phyloP scores from a whole-genome alignment of 2,888 invertebrate genomes.

The Mellilla xanthometata region DNA sequence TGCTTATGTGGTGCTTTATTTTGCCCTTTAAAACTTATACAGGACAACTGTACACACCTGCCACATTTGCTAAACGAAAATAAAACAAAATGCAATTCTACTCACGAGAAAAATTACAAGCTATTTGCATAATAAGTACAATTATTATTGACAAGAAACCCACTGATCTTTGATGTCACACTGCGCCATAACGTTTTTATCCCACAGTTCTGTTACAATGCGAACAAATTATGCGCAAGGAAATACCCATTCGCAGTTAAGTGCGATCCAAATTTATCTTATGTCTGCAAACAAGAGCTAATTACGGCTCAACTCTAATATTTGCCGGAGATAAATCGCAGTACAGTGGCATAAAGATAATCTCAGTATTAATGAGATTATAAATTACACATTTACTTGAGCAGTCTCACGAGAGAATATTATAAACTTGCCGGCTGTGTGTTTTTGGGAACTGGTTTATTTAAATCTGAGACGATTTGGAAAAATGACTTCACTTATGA shows the following conservation, averaged over 20 bases:
- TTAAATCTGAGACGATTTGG: conserved; percentile 11
- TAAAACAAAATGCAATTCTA: conserved; percentile 5
- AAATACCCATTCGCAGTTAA: conserved; percentile 51
- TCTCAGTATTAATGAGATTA: conserved; percentile 43
- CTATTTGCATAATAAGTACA: conserved; percentile 8
- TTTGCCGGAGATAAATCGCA: conserved; percentile 70
- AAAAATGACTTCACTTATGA: conserved; percentile 19
- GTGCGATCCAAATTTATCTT: conserved; percentile 63
- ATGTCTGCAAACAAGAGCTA: conserved; percentile 62
- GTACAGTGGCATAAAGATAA: conserved; percentile 58
- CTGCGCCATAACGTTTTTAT: conserved; percentile 1
- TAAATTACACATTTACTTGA: conserved; percentile 35
- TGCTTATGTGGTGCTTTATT: too few relatives aligned
- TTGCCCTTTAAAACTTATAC: too few relatives aligned
- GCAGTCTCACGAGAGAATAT: conserved; percentile 23
- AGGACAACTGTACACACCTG: too few relatives aligned
- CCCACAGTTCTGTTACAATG: conserved; percentile 4
- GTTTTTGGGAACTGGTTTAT: conserved; percentile 22
- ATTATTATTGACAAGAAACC: conserved; percentile 6
- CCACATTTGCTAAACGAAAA: neutral
- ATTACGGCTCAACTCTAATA: conserved; percentile 71
- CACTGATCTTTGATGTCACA: conserved; percentile 3
- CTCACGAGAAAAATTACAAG: neutral
- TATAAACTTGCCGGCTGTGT: conserved; percentile 17
- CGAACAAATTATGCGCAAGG: conserved; percentile 25